phyloP scores from a whole-genome alignment of 2,113 vertebrate species.

The Laticauda colubrina region DNA sequence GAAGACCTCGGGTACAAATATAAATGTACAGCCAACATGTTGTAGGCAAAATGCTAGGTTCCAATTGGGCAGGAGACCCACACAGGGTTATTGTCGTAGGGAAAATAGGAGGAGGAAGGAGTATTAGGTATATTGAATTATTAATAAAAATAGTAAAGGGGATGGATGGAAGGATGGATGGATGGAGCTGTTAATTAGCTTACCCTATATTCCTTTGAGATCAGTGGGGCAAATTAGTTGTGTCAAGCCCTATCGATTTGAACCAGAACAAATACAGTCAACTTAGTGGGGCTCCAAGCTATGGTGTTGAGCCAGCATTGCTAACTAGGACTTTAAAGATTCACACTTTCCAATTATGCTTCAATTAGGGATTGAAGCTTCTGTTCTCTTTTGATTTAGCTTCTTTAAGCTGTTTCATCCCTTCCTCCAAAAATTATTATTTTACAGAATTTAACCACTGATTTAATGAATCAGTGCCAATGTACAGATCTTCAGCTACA shows the following conservation, averaged over 20 bases:
- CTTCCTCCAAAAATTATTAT: not conserved
- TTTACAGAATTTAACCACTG: not conserved
- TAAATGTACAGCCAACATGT: not conserved
- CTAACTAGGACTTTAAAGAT: not conserved
- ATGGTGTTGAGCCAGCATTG: not conserved
- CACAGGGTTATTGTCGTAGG: not conserved
- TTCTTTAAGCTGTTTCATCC: not conserved
- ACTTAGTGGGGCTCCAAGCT: not conserved
- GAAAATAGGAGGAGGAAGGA: not conserved
- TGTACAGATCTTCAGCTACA: not conserved
- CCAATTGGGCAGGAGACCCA: not conserved
- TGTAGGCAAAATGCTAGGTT: not conserved
- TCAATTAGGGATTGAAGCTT: not conserved
- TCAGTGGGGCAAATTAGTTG: not conserved
- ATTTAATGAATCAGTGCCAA: not conserved
- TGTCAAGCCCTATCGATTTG: not conserved
- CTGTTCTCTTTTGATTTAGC: not conserved
- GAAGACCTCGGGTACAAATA: not conserved
- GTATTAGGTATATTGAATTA: not conserved
- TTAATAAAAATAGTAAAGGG: not conserved
- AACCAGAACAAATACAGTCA: not conserved
- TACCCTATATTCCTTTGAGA: not conserved
- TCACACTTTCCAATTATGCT: not conserved
- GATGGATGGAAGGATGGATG: too few species aligned
- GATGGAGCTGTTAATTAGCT: not conserved